Percentiles rank a stretch among this genome's conserved stretches.
These are phyloP conservation scores for Limnephilus marmoratus DNA, from an alignment of 2,888 invertebrate genomes.

Conservation along the genomic window DNA sequence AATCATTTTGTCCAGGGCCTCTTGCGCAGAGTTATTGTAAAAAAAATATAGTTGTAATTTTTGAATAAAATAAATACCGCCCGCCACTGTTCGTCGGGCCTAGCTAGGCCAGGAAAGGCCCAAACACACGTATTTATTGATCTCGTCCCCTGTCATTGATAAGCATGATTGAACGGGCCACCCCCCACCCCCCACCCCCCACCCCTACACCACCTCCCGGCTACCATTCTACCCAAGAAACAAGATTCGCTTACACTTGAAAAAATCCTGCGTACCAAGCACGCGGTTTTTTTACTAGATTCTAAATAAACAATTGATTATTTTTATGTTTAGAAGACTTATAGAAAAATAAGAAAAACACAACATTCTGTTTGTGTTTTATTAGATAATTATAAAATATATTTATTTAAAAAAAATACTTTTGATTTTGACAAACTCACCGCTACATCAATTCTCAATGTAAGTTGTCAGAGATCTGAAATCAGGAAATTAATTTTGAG, in stretches of 20 bases:
- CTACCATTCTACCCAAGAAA: constrained; percentile 7
- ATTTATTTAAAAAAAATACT: too few relatives aligned
- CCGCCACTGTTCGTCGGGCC: background rate
- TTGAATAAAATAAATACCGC: background rate
- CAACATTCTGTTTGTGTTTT: too few relatives aligned
- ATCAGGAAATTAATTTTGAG: too few relatives aligned
- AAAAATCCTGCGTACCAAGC: background rate
- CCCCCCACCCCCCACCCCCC: background rate
- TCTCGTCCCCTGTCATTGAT: constrained; percentile 65
- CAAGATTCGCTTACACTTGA: constrained; percentile 41
- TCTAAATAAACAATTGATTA: background rate
- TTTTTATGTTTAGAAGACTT: background rate
- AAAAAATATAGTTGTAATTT: background rate
- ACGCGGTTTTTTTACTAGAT: constrained; percentile 20
- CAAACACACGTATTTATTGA: constrained; percentile 63
- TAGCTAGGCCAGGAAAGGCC: constrained; percentile 8
- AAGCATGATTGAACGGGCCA: constrained; percentile 64
- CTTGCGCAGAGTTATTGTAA: too few relatives aligned
- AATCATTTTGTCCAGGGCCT: too few relatives aligned
- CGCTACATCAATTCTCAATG: too few relatives aligned
- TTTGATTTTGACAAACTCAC: too few relatives aligned
- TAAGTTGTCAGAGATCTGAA: too few relatives aligned
- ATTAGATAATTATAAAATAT: too few relatives aligned
- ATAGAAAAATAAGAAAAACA: too few relatives aligned
- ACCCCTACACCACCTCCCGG: background rate